phyloP scores from a whole-genome alignment of 2,888 invertebrate genomes.

The Busseola fusca region DNA sequence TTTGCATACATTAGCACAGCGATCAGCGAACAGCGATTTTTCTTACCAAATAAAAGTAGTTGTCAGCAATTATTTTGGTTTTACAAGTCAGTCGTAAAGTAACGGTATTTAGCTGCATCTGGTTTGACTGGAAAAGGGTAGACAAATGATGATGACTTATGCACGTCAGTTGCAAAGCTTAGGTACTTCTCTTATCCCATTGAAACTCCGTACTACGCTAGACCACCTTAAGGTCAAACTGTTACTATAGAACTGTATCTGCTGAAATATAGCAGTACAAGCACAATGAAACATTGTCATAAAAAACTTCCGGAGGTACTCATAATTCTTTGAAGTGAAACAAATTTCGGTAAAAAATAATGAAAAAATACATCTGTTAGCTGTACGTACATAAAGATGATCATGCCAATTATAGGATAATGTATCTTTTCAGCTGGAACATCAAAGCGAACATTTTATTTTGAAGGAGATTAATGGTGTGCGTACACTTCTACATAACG shows the following conservation, averaged over 20 bases:
- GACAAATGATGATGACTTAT: no score
- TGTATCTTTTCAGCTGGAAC: conserved; percentile 58
- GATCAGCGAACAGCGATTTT: not conserved
- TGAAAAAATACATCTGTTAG: conserved; percentile 45
- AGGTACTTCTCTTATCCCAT: no score
- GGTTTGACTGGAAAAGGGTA: no score
- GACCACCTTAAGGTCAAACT: not conserved
- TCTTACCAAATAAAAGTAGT: not conserved
- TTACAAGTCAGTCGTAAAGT: no score
- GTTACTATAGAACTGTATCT: not conserved
- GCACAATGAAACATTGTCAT: not conserved
- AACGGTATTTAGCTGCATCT: no score
- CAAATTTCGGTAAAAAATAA: conserved; percentile 13
- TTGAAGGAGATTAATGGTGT: conserved; percentile 59
- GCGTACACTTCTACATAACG: conserved; percentile 40
- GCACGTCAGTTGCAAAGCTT: no score
- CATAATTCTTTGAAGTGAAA: conserved; percentile 23
- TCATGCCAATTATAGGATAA: conserved; percentile 60
- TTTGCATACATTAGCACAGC: not conserved
- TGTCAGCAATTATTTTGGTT: not conserved
- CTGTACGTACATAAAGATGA: conserved; percentile 46
- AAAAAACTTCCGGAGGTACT: not conserved
- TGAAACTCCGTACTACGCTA: not conserved
- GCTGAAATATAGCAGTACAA: not conserved
- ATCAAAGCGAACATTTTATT: conserved; percentile 61